Conservation (phyloP, 2,797 vertebrate genomes). For the Takifugu rubripes region DNA sequence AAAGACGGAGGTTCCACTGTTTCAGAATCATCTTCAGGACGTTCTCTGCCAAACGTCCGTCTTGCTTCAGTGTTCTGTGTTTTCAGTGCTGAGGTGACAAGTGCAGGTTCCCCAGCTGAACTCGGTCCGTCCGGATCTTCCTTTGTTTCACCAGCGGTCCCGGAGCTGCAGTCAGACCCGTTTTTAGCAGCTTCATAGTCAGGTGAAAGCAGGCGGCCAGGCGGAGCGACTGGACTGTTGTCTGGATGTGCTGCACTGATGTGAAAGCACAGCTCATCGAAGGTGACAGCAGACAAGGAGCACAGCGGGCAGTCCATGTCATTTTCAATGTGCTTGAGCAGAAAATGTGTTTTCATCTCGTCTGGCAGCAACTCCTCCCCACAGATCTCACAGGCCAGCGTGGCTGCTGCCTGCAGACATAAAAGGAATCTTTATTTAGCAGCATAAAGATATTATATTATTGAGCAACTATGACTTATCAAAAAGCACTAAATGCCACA, state of each 20-base stretch:
- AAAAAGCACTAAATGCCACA: no score
- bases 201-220: no score
- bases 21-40: no score
- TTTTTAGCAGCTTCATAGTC: not conserved
- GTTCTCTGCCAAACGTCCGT: no score
- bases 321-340: constrained; percentile 77
- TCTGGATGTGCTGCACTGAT: constrained; percentile 77
- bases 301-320: constrained; percentile 77
- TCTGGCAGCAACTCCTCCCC: constrained; percentile 75
- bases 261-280: constrained; percentile 80
- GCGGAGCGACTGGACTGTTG: not conserved
- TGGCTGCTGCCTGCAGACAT: constrained; percentile 38
- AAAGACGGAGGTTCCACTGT: no score
- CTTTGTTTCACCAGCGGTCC: not conserved
- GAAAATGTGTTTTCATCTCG: constrained; percentile 81
- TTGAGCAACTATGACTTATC: no score
- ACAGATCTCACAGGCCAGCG: constrained; percentile 84
- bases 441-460: no score
- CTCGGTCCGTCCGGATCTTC: not conserved
- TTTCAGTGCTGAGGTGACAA: not conserved
- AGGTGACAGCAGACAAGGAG: constrained; percentile 74
- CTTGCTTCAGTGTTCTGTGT: no score
- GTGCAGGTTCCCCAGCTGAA: not conserved
- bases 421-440: not conserved
- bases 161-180: not conserved